Evolutionary conservation across 1,140 invertebrate species (phyloP).

Genomic region (Bemisia tabaci): DNA sequence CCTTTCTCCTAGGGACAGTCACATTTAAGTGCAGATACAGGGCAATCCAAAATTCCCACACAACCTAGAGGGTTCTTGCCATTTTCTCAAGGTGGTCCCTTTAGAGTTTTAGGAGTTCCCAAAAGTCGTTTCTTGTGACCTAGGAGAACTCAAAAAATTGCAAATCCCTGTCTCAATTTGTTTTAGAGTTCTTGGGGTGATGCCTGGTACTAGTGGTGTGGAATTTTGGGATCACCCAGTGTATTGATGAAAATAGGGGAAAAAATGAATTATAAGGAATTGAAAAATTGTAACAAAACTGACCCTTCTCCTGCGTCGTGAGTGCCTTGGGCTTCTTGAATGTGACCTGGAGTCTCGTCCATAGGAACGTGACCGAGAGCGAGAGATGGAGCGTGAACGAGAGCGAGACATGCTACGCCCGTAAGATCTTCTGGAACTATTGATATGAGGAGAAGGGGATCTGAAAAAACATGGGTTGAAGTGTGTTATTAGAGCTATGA

Average conservation of each 20-base stretch:
- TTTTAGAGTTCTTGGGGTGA: too few species aligned
- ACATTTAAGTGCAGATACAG: too few species aligned
- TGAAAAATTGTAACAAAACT: background rate
- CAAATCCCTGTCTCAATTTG: background rate
- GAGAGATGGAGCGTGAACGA: background rate
- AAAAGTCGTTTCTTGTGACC: background rate
- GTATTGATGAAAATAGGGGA: background rate
- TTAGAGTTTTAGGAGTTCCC: too few species aligned
- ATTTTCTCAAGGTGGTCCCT: too few species aligned
- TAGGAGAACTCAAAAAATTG: background rate
- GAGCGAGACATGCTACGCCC: background rate
- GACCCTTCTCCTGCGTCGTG: background rate
- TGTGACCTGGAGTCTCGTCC: background rate
- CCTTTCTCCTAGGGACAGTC: too few species aligned
- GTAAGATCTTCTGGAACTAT: background rate
- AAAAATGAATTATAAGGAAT: background rate
- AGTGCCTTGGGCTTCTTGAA: background rate
- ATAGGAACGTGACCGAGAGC: background rate
- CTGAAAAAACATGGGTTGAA: background rate
- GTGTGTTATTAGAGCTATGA: background rate
- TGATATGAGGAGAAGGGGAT: background rate
- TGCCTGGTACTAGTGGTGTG: too few species aligned
- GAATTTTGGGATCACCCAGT: too few species aligned
- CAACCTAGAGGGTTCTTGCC: too few species aligned
- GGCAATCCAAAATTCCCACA: too few species aligned